A percentile compares a stretch with the other conserved stretches of the same genome.
Conservation (phyloP, 2,888 invertebrate genomes). For the Hetaerina titia region DNA sequence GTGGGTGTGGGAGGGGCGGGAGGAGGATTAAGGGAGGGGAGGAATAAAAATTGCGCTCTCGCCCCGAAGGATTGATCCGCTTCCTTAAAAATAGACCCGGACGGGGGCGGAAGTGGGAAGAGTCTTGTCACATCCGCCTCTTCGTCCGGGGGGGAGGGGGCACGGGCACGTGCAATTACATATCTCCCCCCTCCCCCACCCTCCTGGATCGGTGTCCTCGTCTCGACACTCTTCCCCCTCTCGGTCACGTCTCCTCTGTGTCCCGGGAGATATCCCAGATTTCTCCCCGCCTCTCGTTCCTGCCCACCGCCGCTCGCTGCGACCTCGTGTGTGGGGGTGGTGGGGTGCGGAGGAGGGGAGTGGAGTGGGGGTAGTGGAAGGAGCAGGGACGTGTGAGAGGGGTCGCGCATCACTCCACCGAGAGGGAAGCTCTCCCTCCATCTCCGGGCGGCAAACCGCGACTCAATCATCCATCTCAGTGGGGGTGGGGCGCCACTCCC, state of each 20-base stretch:
- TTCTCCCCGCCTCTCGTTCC: background rate
- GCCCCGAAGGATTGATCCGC: background rate
- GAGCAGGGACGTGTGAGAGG: no score
- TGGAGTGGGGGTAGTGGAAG: no score
- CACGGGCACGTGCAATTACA: no score
- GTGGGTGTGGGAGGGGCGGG: no score
- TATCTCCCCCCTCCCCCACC: no score
- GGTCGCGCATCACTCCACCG: no score
- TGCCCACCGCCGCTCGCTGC: background rate
- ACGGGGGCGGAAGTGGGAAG: background rate
- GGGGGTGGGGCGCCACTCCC: background rate
- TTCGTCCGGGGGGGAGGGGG: no score
- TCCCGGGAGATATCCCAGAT: background rate
- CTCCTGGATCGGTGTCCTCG: no score
- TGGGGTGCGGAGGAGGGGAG: no score
- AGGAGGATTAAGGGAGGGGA: background rate
- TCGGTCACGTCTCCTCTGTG: background rate
- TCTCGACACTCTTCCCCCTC: background rate
- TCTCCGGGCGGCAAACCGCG: background rate
- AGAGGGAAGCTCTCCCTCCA: background rate
- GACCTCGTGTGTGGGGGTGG: no score
- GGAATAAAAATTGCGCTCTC: background rate
- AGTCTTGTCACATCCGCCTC: background rate
- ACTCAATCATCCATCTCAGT: background rate
- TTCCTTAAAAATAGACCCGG: background rate